Evolutionary conservation across 1,140 invertebrate species (phyloP).

Genomic region (Halyomorpha halys): DNA sequence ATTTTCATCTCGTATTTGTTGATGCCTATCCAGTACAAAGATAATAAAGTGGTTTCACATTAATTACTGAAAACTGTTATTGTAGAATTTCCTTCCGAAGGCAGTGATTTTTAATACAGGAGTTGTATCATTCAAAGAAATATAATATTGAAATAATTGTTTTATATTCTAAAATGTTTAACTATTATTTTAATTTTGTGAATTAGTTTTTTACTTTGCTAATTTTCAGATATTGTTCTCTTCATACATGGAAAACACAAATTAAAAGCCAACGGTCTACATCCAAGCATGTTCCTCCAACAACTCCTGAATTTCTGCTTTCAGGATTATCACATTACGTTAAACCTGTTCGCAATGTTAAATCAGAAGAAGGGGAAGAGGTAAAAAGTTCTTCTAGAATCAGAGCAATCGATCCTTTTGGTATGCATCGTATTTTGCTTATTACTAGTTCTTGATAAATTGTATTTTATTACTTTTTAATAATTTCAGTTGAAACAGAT

Average conservation of each 20-base stretch:
- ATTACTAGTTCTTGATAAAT: not conserved
- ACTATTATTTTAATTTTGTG: no score
- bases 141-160: no score
- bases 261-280: conserved; percentile 45
- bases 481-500: conserved; percentile 45
- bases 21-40: no score
- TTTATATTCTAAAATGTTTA: no score
- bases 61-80: no score
- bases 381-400: conserved; percentile 16
- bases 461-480: not conserved
- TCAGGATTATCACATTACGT: conserved; percentile 46
- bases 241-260: conserved; percentile 50
- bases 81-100: no score
- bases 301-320: conserved; percentile 49
- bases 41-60: no score
- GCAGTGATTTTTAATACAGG: no score
- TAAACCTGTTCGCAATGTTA: conserved; percentile 29
- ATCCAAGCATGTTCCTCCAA: conserved; percentile 43
- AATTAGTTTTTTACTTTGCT: conserved; percentile 21
- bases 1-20: no score
- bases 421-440: conserved; percentile 23
- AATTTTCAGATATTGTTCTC: conserved; percentile 43
- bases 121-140: no score
- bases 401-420: conserved; percentile 32
- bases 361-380: conserved; percentile 16